These are phyloP conservation scores for Xenopus borealis DNA, from an alignment of 2,113 vertebrate genomes.

Conservation along the genomic window DNA sequence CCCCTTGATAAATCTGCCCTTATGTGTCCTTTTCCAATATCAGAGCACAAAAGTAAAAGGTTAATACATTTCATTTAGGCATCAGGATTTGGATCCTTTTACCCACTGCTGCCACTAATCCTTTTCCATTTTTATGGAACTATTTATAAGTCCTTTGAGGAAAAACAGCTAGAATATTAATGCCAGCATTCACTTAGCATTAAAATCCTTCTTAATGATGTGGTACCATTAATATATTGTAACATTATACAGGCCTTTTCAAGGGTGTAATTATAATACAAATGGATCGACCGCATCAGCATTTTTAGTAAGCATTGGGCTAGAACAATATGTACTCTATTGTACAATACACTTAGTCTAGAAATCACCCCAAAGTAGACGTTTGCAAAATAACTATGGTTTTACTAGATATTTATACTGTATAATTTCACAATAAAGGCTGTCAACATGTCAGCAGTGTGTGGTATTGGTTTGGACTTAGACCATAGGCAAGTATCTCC, in stretches of 20 bases:
- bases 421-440: slow-evolving; percentile 38
- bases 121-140: background rate
- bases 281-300: background rate
- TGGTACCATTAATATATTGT: background rate
- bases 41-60: background rate
- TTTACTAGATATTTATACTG: slow-evolving; percentile 16
- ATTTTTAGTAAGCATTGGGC: background rate
- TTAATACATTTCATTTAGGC: background rate
- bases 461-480: slow-evolving; percentile 38
- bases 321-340: slow-evolving; percentile 31
- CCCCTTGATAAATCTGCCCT: too few relatives aligned
- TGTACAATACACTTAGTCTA: slow-evolving; percentile 9
- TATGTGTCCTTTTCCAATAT: too few relatives aligned
- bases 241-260: background rate
- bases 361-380: slow-evolving; percentile 7
- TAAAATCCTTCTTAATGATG: background rate
- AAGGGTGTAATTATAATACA: slow-evolving; percentile 13
- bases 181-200: background rate
- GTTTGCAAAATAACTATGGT: slow-evolving; percentile 8
- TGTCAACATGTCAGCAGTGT: slow-evolving; percentile 41
- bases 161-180: background rate
- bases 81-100: background rate
- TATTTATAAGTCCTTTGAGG: slow-evolving; percentile 2
- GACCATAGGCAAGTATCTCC: slow-evolving; percentile 20
- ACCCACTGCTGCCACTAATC: background rate